phyloP scores from a whole-genome alignment of 2,797 vertebrate species.

The Crocodylus rhombifer region DNA sequence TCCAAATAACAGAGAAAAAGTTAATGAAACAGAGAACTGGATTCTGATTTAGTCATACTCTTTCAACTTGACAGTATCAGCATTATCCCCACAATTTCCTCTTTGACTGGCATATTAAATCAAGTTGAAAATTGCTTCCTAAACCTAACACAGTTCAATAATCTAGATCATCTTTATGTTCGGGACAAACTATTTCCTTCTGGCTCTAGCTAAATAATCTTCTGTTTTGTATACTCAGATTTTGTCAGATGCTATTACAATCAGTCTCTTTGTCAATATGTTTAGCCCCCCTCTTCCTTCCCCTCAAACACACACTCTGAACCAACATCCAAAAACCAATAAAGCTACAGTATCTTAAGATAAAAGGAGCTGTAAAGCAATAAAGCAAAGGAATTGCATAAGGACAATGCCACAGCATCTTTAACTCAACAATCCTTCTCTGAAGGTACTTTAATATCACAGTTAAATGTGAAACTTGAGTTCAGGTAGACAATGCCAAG shows the following conservation, averaged over 20 bases:
- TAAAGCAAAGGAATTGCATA: background rate
- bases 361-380: background rate
- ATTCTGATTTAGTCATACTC: background rate
- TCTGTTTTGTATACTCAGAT: background rate
- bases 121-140: slow-evolving; percentile 37
- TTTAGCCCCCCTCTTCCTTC: no score
- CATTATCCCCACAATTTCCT: background rate
- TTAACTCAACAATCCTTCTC: background rate
- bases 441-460: background rate
- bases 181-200: slow-evolving; percentile 12
- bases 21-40: background rate
- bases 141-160: background rate
- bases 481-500: no score
- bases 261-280: background rate
- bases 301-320: background rate
- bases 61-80: background rate
- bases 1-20: background rate
- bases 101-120: background rate
- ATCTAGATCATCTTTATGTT: background rate
- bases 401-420: background rate
- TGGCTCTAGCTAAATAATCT: background rate
- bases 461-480: no score
- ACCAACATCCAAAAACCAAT: background rate
- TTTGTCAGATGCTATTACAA: background rate
- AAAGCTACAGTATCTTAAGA: background rate